Evolutionary conservation across 64 coral and sea anemone species (phyloP).

Genomic region (Stichodactyla mertensii): DNA sequence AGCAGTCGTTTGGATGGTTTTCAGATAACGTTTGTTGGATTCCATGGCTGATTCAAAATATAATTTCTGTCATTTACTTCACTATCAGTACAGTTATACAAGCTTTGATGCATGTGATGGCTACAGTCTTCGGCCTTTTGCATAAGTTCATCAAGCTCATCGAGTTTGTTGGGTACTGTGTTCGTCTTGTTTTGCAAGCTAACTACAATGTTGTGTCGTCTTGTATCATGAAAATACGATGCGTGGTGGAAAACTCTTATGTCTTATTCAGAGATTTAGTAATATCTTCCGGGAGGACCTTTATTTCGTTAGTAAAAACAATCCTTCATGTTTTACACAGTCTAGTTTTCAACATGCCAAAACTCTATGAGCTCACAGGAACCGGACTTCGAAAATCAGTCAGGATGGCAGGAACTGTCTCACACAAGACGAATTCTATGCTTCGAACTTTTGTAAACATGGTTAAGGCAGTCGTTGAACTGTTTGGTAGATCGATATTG

Average conservation of each 20-base stretch:
- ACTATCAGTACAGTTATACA: slow-evolving; percentile 32
- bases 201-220: slow-evolving; percentile 79
- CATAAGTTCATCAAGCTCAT: slow-evolving; percentile 48
- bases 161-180: slow-evolving; percentile 54
- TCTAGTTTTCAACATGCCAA: slow-evolving; percentile 35
- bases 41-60: slow-evolving; percentile 5
- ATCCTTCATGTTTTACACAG: slow-evolving; percentile 28
- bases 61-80: slow-evolving; percentile 36
- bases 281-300: slow-evolving; percentile 1
- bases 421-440: slow-evolving; percentile 55
- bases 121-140: slow-evolving; percentile 27
- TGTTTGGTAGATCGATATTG: slow-evolving; percentile 24
- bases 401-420: slow-evolving; percentile 36
- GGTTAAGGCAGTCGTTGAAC: slow-evolving; percentile 40
- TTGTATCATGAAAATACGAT: slow-evolving; percentile 13
- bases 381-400: slow-evolving; percentile 7
- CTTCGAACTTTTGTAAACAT: slow-evolving; percentile 26
- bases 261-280: slow-evolving; percentile 26
- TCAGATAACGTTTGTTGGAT: background rate
- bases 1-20: background rate
- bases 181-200: slow-evolving; percentile 47
- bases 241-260: background rate
- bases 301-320: slow-evolving; percentile 36
- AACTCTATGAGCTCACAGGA: slow-evolving; percentile 38
- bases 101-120: slow-evolving; percentile 26